Evolutionary conservation across 2,888 invertebrate species (phyloP).

Genomic region (Cryptocephalus primarius): DNA sequence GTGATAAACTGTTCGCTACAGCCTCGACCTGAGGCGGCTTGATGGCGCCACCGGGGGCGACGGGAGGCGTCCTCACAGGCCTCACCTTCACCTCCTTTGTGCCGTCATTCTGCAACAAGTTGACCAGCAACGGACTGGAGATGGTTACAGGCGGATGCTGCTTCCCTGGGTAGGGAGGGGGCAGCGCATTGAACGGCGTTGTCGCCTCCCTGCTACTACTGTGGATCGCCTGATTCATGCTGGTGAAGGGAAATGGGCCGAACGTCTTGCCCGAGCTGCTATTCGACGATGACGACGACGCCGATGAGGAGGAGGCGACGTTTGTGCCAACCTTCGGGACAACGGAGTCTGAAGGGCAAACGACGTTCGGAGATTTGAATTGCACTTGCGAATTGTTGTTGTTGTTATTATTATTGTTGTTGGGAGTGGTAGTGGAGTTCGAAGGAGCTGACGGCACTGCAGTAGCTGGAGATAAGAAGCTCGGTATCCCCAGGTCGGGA

Average conservation of each 20-base stretch:
- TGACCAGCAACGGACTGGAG: slow-evolving; percentile 83
- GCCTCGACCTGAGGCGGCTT: slow-evolving; percentile 19
- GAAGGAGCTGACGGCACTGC: not conserved
- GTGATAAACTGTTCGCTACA: slow-evolving; percentile 22
- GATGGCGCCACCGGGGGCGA: not conserved
- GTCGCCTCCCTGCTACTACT: slow-evolving; percentile 31
- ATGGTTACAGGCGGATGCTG: slow-evolving; percentile 50
- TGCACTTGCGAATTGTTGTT: slow-evolving; percentile 32
- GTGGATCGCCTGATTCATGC: slow-evolving; percentile 84
- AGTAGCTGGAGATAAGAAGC: slow-evolving; percentile 7
- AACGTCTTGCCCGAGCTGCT: slow-evolving; percentile 40
- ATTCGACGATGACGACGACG: slow-evolving; percentile 10
- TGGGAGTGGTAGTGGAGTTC: slow-evolving; percentile 10
- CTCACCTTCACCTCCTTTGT: slow-evolving; percentile 23
- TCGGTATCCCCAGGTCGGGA: slow-evolving; percentile 16
- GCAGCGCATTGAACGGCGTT: slow-evolving; percentile 16
- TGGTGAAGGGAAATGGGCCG: slow-evolving; percentile 75
- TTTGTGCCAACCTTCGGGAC: slow-evolving; percentile 30
- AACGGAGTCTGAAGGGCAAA: slow-evolving; percentile 64
- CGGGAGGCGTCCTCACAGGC: slow-evolving; percentile 15
- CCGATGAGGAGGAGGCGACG: slow-evolving; percentile 15
- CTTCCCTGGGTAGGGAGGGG: slow-evolving; percentile 19
- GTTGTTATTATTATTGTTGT: slow-evolving; percentile 12
- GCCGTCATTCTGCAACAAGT: slow-evolving; percentile 80
- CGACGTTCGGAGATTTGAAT: slow-evolving; percentile 69